Evolutionary conservation across 2,113 vertebrate species (phyloP).

Genomic region (Odocoileus hemionus): DNA sequence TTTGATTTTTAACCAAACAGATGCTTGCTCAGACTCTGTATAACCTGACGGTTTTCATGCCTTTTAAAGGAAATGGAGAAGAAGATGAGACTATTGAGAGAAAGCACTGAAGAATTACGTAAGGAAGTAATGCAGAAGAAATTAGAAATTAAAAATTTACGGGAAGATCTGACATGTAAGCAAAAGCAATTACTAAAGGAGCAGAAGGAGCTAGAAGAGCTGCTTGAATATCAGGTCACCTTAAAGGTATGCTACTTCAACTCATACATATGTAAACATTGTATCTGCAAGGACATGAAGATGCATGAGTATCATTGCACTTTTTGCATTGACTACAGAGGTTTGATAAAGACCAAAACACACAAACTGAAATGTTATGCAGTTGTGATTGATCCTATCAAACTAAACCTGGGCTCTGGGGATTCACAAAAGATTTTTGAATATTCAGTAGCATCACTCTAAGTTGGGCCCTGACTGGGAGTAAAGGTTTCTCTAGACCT

Average conservation of each 20-base stretch:
- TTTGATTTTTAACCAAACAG: not conserved
- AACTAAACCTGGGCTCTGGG: not conserved
- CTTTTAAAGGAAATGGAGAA: conserved; percentile 84
- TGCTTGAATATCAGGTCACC: conserved; percentile 77
- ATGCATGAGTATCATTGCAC: not conserved
- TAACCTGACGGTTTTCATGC: not conserved
- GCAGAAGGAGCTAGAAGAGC: conserved; percentile 83
- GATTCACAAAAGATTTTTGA: not conserved
- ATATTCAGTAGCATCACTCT: not conserved
- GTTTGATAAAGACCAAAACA: not conserved
- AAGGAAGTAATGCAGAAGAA: conserved; percentile 86
- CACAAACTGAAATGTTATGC: too few relatives aligned
- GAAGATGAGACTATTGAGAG: conserved; percentile 80
- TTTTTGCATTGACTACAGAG: not conserved
- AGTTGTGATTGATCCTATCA: not conserved
- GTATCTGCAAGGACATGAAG: not conserved
- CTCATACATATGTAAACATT: not conserved
- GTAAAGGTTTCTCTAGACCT: not conserved
- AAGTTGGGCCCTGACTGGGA: not conserved
- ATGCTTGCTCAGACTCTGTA: not conserved
- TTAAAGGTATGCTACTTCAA: conserved; percentile 82
- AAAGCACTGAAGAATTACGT: conserved; percentile 86
- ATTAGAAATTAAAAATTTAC: conserved; percentile 85
- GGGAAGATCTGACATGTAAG: conserved; percentile 82
- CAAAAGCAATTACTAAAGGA: conserved; percentile 80